Evolutionary conservation across 2,113 vertebrate genomes (phyloP), one percentile per base, ranked within the genome.

Genomic region (Numenius arquata): DNA sequence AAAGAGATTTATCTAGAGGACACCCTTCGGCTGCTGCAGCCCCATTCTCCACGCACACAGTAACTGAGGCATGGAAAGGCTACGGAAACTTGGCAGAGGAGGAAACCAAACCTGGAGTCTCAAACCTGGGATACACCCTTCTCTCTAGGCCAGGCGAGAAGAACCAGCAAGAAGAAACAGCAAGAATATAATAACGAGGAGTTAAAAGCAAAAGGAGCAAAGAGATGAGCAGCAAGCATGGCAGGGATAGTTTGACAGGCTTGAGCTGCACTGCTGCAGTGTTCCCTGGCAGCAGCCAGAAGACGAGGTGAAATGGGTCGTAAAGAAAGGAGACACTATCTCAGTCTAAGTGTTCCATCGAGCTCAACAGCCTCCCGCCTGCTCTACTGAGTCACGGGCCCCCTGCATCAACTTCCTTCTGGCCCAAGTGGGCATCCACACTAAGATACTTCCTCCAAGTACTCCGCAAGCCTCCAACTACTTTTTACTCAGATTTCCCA

Each of bases 41-140:
- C 34, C 10, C 0, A 0, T 65, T 79, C 36, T 72, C 20, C 0
- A 3, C 7, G 20, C 45, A 50, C 9, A 3, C 8, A 15, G 23
- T 12, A 40, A 32, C 9, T 3, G 56, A 47, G 63, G 41, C 15
- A 25, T 1, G 11, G 52, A 82, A 73, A 15, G 55, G 45, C 58
- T 45, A 15, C 5, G 0, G 34, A 62, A 48, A 61, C 29, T 11
- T 0, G 0, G 15, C 30, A 43, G 34, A 41, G 19, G 45, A 85
- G 29, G 22, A 82, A 79, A 50, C 12, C 0, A 1, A 36, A 62
- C 27, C 34, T 22, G 21, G 7, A 22, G 3, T 76, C 43, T 59
- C 34, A 61, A 16, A 61, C 11, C 32, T n/a, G 41, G 19, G 55
- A 19, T 65, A 34, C 15, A n/a, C 22, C 32, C 50, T 48, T 52